Conservation (phyloP, 2,888 invertebrate species). For the Mythimna vitellina region DNA sequence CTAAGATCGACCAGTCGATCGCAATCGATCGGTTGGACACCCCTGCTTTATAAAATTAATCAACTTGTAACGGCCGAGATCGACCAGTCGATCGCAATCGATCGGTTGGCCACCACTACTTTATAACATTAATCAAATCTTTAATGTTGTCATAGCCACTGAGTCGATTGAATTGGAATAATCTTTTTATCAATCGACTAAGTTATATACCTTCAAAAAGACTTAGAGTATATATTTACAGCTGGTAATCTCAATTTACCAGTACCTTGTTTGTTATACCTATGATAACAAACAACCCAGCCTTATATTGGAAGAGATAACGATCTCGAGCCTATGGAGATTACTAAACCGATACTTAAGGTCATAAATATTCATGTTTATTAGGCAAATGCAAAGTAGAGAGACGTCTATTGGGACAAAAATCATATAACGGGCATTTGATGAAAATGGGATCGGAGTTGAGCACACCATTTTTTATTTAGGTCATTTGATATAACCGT, state of each 20-base stretch:
- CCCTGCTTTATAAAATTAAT: too few relatives aligned
- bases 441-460: constrained; percentile 5
- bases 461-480: constrained; percentile 10
- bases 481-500: constrained; percentile 3
- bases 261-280: constrained; percentile 1
- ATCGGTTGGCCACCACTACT: too few relatives aligned
- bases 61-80: too few relatives aligned
- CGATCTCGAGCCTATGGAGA: constrained; percentile 16
- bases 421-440: background rate
- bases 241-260: background rate
- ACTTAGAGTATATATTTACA: background rate
- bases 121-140: too few relatives aligned
- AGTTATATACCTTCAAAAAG: too few relatives aligned
- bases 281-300: constrained; percentile 7
- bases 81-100: too few relatives aligned
- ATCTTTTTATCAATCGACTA: too few relatives aligned
- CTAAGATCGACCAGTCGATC: too few relatives aligned
- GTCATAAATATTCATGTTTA: constrained; percentile 48
- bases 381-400: constrained; percentile 34
- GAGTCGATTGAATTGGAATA: too few relatives aligned
- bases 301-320: constrained; percentile 9
- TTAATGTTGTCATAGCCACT: too few relatives aligned
- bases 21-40: too few relatives aligned
- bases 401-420: constrained; percentile 11
- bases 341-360: constrained; percentile 19